phyloP scores from a whole-genome alignment of 2,113 vertebrate genomes.

The Clarias macrocephalus region DNA sequence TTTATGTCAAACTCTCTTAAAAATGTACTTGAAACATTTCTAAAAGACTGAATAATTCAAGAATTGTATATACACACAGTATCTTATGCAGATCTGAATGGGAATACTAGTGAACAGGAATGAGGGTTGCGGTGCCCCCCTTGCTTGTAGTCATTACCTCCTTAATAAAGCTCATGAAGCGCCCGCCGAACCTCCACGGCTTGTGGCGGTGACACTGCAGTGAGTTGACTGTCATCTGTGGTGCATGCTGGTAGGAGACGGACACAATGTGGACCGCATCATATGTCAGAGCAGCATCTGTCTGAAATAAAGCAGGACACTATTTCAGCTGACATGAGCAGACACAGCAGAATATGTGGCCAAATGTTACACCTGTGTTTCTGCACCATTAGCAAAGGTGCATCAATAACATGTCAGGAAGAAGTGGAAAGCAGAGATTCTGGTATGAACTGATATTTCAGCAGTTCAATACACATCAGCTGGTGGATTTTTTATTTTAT shows the following conservation, averaged over 20 bases:
- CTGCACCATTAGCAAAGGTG: conserved; percentile 38
- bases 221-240: conserved; percentile 98
- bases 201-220: conserved; percentile 98
- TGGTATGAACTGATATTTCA: conserved; percentile 21
- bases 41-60: not conserved
- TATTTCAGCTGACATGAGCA: conserved; percentile 62
- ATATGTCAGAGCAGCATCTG: conserved; percentile 95
- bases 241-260: conserved; percentile 94
- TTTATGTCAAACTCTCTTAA: not conserved
- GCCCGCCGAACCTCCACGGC: conserved; percentile 95
- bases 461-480: conserved; percentile 15
- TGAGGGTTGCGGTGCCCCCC: conserved; percentile 4
- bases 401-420: conserved; percentile 24
- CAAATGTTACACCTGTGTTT: conserved; percentile 21
- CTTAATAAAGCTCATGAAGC: conserved; percentile 98
- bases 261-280: conserved; percentile 98
- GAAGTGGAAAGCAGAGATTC: not conserved
- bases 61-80: conserved; percentile 16
- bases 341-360: conserved; percentile 25
- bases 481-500: not conserved
- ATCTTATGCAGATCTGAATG: not conserved
- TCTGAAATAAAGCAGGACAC: conserved; percentile 85
- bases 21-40: not conserved
- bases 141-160: conserved; percentile 79
- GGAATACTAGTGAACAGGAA: conserved; percentile 18